Evolutionary conservation across 1,140 invertebrate genomes (phyloP), one percentile per base, ranked within the genome.

Genomic region (Potamilus streckersoni): DNA sequence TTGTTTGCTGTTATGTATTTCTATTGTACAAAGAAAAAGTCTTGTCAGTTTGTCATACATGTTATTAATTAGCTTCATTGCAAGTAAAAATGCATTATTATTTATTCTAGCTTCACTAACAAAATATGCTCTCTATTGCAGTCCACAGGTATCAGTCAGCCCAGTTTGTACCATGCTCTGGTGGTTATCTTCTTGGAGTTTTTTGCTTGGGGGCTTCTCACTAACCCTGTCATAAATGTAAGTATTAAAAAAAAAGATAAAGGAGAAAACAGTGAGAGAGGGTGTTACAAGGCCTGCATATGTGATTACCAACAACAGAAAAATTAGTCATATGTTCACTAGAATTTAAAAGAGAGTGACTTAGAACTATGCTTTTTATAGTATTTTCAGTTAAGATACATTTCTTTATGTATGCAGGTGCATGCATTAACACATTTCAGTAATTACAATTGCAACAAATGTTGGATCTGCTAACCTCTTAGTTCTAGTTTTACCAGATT

Each of bases 101-200:
- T 1, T 16, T 69, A 62, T 1, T 19, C 17, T 59, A 62, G 20
- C 31, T 27, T 68, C 0, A 12, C 14, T 17, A 58, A 38, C n/a
- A 67, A 20, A 68, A 20, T 69, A 31, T 71, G 6, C 71, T 79
- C 5, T 78, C 65, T 73, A 23, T 85, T 85, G 78, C 78, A 83
- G 82, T 74, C 61, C 20, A 80, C 84, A 31, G 84, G 83, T 31
- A 70, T 86, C 15, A 79, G 80, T 20, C 83, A 97, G 87, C 96
- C 98, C 70, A 97, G 95, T 87, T 94, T 99, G 60, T 97, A 98
- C 91, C 98, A 99, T 93, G 98, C 98, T 65, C 91, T 99, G 87
- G 94, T 99, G 83, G 96, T 99, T 82, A 99, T 99, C 91, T 99
- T 99, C 92, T 92, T 99, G 89, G 98, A 99, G 92, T 99, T 99